Conservation (phyloP, 2,113 vertebrate genomes). For the Rhea americana region DNA sequence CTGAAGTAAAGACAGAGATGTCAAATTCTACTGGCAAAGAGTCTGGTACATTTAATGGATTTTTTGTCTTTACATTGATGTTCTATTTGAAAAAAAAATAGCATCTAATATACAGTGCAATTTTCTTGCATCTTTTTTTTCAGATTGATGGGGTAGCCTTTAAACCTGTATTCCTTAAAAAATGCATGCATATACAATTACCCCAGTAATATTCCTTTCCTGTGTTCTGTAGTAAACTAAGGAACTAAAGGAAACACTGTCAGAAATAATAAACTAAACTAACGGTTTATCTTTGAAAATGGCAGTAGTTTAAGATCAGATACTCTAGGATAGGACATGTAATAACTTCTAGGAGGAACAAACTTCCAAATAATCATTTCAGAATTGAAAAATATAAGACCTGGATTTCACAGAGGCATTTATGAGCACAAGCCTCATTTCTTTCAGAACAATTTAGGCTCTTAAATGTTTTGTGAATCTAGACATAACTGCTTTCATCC, state of each 20-base stretch:
- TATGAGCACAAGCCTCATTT: not conserved
- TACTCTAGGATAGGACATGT: not conserved
- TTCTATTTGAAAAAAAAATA: too few relatives aligned
- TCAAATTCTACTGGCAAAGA: not conserved
- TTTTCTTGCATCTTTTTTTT: too few relatives aligned
- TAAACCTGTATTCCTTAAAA: too few relatives aligned
- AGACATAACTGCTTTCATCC: not conserved
- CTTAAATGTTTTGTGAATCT: not conserved
- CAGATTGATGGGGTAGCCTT: too few relatives aligned
- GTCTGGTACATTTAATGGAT: not conserved
- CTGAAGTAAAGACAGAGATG: not conserved
- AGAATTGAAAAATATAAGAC: not conserved
- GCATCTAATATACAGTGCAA: too few relatives aligned
- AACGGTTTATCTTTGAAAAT: not conserved
- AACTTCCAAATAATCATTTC: not conserved
- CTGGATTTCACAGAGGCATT: not conserved
- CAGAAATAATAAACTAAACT: not conserved
- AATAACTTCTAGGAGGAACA: not conserved
- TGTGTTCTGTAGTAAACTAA: not conserved
- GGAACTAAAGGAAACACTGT: not conserved
- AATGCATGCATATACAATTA: too few relatives aligned
- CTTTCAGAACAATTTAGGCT: not conserved
- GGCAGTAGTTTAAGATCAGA: not conserved
- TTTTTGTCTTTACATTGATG: not conserved
- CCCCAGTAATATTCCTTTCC: too few relatives aligned